Conservation (phyloP, 2,888 invertebrate genomes). For the Phengaris arion region DNA sequence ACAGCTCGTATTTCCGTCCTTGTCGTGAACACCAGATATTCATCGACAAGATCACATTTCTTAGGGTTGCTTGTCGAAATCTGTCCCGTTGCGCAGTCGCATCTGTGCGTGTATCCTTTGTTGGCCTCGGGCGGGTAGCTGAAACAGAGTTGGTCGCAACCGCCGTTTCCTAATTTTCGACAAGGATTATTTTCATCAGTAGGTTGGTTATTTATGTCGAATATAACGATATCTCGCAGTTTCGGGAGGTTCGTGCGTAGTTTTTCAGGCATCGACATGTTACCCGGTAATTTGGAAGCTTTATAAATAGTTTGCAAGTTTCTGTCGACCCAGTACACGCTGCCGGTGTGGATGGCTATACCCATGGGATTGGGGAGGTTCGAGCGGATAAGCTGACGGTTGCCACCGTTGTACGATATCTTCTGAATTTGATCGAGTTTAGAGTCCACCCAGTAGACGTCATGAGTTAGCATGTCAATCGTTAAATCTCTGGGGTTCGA, state of each 20-base stretch:
- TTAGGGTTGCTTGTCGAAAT: conserved; percentile 82
- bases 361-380: conserved; percentile 97
- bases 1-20: conserved; percentile 95
- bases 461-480: conserved; percentile 95
- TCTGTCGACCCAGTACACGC: conserved; percentile 96
- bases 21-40: conserved; percentile 96
- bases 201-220: conserved; percentile 93
- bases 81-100: conserved; percentile 95
- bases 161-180: conserved; percentile 85
- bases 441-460: conserved; percentile 98
- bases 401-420: conserved; percentile 90
- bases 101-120: conserved; percentile 81
- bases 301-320: conserved; percentile 91
- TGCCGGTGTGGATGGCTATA: conserved; percentile 89
- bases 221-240: conserved; percentile 94
- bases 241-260: conserved; percentile 91
- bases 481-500: conserved; percentile 93
- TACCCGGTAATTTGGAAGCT: conserved; percentile 87
- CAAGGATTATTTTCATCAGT: conserved; percentile 90
- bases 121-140: conserved; percentile 87
- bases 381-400: conserved; percentile 88
- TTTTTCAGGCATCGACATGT: conserved; percentile 83
- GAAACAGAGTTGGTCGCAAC: conserved; percentile 97
- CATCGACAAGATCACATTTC: conserved; percentile 90
- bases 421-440: conserved; percentile 96